phyloP scores from a whole-genome alignment of 1,140 invertebrate species.

The Sarcophaga peregrina region DNA sequence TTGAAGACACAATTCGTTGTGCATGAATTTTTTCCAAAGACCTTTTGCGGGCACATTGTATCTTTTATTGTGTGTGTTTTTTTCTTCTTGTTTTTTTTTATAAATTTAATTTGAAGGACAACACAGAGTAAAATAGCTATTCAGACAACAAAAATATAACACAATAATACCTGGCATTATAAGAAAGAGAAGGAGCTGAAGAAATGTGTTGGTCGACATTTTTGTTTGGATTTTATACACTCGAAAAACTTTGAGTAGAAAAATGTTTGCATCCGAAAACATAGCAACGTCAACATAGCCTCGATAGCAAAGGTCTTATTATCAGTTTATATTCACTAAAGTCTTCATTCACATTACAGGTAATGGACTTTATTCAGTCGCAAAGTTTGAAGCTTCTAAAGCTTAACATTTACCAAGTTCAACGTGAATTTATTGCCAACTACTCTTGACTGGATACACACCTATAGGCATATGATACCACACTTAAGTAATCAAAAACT shows the following conservation, averaged over 20 bases:
- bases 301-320: too few species aligned
- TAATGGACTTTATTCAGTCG: too few species aligned
- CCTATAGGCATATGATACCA: too few species aligned
- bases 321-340: too few species aligned
- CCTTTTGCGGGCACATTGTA: constrained; percentile 22
- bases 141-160: background rate
- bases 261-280: background rate
- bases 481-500: too few species aligned
- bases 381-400: too few species aligned
- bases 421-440: too few species aligned
- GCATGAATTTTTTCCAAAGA: constrained; percentile 18
- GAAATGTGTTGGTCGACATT: constrained; percentile 1
- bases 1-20: constrained; percentile 38
- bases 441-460: too few species aligned
- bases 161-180: background rate
- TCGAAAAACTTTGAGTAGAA: background rate
- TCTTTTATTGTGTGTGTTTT: background rate
- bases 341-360: too few species aligned
- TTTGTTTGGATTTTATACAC: background rate
- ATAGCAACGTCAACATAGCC: too few species aligned
- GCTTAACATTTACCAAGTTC: too few species aligned
- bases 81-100: background rate
- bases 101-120: constrained; percentile 2
- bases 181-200: too few species aligned
- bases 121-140: constrained; percentile 16